Percentiles rank a stretch among this genome's conserved stretches.
These are phyloP conservation scores for Prunella himalayana DNA, from an alignment of 2,113 vertebrate genomes.

Conservation along the genomic window DNA sequence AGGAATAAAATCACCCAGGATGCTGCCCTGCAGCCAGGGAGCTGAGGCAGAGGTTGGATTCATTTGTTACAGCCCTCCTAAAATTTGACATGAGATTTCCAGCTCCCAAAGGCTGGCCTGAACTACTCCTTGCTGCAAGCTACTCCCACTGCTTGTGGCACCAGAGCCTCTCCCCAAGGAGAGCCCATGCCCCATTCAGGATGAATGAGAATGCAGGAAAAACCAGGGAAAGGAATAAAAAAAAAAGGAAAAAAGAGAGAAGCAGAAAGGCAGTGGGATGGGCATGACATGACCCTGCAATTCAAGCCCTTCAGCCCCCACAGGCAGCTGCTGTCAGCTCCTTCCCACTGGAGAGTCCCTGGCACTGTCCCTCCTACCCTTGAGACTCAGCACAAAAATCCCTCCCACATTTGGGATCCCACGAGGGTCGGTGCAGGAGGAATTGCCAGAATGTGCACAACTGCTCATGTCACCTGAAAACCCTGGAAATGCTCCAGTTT, in stretches of 20 bases:
- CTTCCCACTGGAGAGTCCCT: neutral
- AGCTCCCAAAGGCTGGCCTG: neutral
- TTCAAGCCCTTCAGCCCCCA: neutral
- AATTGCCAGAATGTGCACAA: neutral
- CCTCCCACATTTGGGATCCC: neutral
- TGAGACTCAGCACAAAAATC: neutral
- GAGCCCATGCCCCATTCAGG: neutral
- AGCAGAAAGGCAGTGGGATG: neutral
- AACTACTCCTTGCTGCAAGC: neutral
- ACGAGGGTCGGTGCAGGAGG: neutral
- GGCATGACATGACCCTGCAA: neutral
- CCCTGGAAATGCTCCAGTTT: neutral
- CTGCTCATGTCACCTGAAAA: neutral
- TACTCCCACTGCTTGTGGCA: neutral
- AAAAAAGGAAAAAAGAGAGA: neutral
- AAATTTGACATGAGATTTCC: neutral
- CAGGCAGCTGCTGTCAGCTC: slow-evolving; percentile 7
- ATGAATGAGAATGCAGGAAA: neutral
- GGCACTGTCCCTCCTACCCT: neutral
- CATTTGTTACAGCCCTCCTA: fast-evolving
- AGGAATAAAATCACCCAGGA: neutral
- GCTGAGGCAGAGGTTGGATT: neutral
- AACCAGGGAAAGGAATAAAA: neutral
- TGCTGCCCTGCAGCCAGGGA: neutral
- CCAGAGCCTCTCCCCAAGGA: neutral